Evolutionary conservation across 2,113 vertebrate genomes (phyloP).

Genomic region (Stegastes partitus): DNA sequence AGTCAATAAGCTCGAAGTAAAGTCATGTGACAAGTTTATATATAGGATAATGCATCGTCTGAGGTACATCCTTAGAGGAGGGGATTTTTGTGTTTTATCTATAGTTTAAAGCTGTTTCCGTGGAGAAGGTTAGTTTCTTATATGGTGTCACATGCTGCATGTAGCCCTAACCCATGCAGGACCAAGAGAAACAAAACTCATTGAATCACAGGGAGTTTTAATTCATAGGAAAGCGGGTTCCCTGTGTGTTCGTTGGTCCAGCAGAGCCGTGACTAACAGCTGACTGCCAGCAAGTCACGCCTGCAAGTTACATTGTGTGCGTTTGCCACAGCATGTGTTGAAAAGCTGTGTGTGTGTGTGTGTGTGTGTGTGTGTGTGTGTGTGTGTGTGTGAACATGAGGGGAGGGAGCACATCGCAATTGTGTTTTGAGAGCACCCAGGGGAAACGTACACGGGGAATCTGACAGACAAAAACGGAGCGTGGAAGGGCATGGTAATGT

Average conservation of each 20-base stretch:
- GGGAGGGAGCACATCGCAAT: neutral
- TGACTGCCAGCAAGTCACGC: constrained; percentile 16
- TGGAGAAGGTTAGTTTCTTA: neutral
- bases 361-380: neutral
- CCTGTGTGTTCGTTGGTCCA: neutral
- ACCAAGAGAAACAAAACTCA: too few species aligned
- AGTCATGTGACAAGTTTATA: neutral
- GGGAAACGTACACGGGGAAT: constrained; percentile 2
- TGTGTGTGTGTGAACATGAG: constrained; percentile 4
- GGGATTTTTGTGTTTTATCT: neutral
- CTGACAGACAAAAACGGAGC: constrained; percentile 25
- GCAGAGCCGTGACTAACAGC: constrained; percentile 30
- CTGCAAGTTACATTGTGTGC: neutral
- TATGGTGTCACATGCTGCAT: neutral
- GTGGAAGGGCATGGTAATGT: neutral
- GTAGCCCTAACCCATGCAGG: too few species aligned
- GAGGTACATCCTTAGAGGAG: neutral
- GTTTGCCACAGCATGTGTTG: neutral
- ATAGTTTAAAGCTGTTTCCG: neutral
- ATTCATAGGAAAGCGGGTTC: too few species aligned
- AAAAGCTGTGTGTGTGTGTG: neutral
- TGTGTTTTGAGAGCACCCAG: constrained; percentile 16
- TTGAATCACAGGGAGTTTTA: too few species aligned
- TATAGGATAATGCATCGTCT: neutral
- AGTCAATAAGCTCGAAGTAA: neutral